Base-by-base conservation (phyloP, 2,888 invertebrate species). In the Apomyelois bistriatella region DNA sequence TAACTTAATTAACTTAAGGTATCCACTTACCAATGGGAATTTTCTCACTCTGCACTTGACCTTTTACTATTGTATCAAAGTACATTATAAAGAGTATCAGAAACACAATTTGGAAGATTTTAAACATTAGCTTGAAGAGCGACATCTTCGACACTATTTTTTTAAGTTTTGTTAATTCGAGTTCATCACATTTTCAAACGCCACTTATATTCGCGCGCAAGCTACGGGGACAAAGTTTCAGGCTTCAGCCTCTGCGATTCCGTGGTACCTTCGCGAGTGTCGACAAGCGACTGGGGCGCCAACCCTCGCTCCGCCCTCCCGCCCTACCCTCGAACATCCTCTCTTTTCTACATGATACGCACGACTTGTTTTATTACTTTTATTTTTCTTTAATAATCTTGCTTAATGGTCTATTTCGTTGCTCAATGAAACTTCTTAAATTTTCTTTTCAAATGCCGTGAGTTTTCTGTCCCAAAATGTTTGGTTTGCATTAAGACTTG, bases 381-480 rank as follows among this genome's bases (percentile, higher is more conserved):
- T 85, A 84, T 85, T 82, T 85, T 85, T 85, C 82, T 85, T 85
- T 82, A 85, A 85, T 85, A 83, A 84, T 83, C 79, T 78, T 81
- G 77, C 82, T 78, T 81, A 82, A 83, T 83, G 79, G 80, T 80
- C 76, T 82, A 83, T 84, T 82, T 80, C 76, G 72, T 79, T 70
- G 72, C 71, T 78, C 73, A 69, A 76, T 74, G 77, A 74, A 81
- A 82, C 74, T 83, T 82, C 71, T 72, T 66, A 75, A 82, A 78
- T 79, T 79, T 79, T 63, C 64, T 74, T 73, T 70, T 69, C 61
- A 56, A 74, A 72, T 62, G 64, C 67, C 68, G 66, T 65, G 71
- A 72, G 65, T 74, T 79, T 58, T 52, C 48, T 64, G 58, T 58
- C 62, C 57, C 17, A 52, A 57, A 22, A 59, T 58, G 58, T 65